Percentiles rank a stretch among this genome's conserved stretches.
These are phyloP conservation scores for Fulica atra DNA, from an alignment of 2,113 vertebrate species.

Conservation along the genomic window DNA sequence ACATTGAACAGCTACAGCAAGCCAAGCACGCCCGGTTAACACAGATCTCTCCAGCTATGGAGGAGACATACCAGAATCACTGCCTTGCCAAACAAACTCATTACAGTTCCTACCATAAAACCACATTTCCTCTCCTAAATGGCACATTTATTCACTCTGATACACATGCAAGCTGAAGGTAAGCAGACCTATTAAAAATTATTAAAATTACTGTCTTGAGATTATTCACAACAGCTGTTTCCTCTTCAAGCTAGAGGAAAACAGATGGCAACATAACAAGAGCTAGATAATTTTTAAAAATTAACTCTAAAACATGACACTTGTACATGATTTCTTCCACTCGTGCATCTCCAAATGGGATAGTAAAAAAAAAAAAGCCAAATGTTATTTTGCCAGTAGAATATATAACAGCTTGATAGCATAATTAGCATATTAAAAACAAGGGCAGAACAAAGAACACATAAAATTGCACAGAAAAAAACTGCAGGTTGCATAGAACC, in stretches of 20 bases:
- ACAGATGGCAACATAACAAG: constrained; percentile 64
- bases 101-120: not conserved
- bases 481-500: not conserved
- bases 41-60: not conserved
- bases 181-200: constrained; percentile 43
- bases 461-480: not conserved
- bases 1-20: not conserved
- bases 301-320: constrained; percentile 55
- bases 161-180: constrained; percentile 34
- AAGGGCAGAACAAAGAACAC: constrained; percentile 31
- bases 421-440: constrained; percentile 38
- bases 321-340: constrained; percentile 53
- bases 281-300: constrained; percentile 57
- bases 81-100: not conserved
- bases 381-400: constrained; percentile 40
- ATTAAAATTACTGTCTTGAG: constrained; percentile 52
- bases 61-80: not conserved
- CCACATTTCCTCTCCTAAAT: not conserved
- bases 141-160: not conserved
- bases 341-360: constrained; percentile 36
- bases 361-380: constrained; percentile 1
- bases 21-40: not conserved
- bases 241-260: constrained; percentile 61
- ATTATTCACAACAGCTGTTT: constrained; percentile 63
- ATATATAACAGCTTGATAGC: not conserved